A percentile compares a stretch with the other conserved stretches of the same genome.
Conservation (phyloP, 2,888 invertebrate genomes). For the Drosophila macrospina region DNA sequence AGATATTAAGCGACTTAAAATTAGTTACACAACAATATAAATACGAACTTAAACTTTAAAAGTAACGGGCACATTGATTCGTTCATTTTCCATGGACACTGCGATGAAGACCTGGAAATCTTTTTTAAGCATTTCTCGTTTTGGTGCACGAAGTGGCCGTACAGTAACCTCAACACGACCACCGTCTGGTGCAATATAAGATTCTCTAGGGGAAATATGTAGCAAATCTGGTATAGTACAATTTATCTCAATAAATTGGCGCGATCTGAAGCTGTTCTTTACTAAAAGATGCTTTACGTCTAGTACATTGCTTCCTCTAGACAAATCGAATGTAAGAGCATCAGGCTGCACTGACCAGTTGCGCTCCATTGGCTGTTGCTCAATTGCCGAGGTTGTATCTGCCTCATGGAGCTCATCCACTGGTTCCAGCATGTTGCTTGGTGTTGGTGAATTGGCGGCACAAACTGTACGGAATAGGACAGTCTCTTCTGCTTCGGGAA, state of each 20-base stretch:
- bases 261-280: conserved; percentile 73
- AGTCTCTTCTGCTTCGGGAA: conserved; percentile 84
- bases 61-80: conserved; percentile 82
- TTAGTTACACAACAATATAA: conserved; percentile 6
- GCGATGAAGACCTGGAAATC: conserved; percentile 62
- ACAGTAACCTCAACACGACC: conserved; percentile 72
- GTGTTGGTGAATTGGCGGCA: conserved; percentile 69
- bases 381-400: conserved; percentile 48
- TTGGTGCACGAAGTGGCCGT: conserved; percentile 41
- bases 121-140: conserved; percentile 42
- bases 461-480: conserved; percentile 84
- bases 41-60: conserved; percentile 54
- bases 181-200: conserved; percentile 76
- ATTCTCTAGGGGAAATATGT: conserved; percentile 75
- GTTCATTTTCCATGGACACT: conserved; percentile 83
- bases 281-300: conserved; percentile 53
- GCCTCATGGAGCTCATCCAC: conserved; percentile 74
- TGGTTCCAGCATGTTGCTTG: conserved; percentile 71
- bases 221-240: conserved; percentile 76
- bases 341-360: conserved; percentile 81
- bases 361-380: conserved; percentile 47
- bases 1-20: conserved; percentile 8
- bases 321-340: conserved; percentile 62
- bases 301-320: conserved; percentile 6
- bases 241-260: conserved; percentile 80